Base-by-base conservation (phyloP, 2,888 invertebrate genomes). In the Autographa pulchrina region DNA sequence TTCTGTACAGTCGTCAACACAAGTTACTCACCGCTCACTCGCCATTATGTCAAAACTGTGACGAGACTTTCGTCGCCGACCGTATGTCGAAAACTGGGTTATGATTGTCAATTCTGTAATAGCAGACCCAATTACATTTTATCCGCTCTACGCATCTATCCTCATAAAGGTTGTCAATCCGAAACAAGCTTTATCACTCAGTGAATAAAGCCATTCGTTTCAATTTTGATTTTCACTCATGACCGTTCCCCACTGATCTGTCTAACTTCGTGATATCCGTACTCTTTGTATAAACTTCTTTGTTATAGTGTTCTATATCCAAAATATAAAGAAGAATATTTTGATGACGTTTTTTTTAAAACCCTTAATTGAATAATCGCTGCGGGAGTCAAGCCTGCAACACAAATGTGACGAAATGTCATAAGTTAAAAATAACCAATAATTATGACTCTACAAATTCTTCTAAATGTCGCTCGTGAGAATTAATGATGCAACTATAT, bases 161-260 rank as follows among this genome's bases (percentile, higher is more conserved):
- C 54, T 56, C 25, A 56, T 56, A 20, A 56, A 48, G 48, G 20
- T 25, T 56, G 54, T 56, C 54, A 56, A 56, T 56, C 20, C 20
- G 25, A 56, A 56, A 56, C 54, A 56, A 11, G 54, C 54, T 56
- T 56, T 56, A 56, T 56, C 25, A 56, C 54, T 56, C 20, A 56
- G 25, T 13, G 20, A 20, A 56, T 56, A 56, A 54, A 56, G 54
- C 20, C 54, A 25, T 56, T 56, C 54, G 54, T 56, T 56, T 56
- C 54, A 25, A 56, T 56, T 56, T 25, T 56, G 54, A 56, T 56
- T 20, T 48, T 56, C 54, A 56, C 54, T 56, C 13, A 20, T 56
- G 48, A 48, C n/a, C 48, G 54, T 54, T 52, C 54, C 54, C 54
- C 54, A 20, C 20, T 54, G 54, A 54, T 48, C 54, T 54, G 20